Percentiles rank a stretch among this genome's conserved stretches.
phyloP scores from a whole-genome alignment of 2,797 vertebrate genomes.

The Rachycentron canadum region DNA sequence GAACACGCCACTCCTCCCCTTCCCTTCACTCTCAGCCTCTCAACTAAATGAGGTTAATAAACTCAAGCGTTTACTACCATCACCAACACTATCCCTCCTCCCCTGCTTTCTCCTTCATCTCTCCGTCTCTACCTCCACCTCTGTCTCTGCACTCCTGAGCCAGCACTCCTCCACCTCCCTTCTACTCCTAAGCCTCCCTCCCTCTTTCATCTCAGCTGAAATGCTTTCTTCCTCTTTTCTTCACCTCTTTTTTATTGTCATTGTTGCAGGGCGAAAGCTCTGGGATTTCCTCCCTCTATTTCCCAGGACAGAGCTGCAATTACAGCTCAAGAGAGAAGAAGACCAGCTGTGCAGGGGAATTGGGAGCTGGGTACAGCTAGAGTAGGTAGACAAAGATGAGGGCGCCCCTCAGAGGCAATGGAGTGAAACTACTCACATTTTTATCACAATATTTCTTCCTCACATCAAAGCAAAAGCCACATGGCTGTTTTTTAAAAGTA shows the following conservation, averaged over 20 bases:
- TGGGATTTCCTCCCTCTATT: slow-evolving; percentile 90
- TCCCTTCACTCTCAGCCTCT: slow-evolving; percentile 83
- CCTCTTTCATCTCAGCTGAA: slow-evolving; percentile 81
- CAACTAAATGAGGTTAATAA: slow-evolving; percentile 93
- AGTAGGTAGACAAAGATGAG: slow-evolving; percentile 59
- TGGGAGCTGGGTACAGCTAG: neutral
- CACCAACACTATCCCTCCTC: slow-evolving; percentile 71
- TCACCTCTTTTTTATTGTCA: slow-evolving; percentile 85
- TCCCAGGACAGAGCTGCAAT: slow-evolving; percentile 88
- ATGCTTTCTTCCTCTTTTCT: slow-evolving; percentile 80
- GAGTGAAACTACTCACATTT: slow-evolving; percentile 38
- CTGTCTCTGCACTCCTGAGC: slow-evolving; percentile 61
- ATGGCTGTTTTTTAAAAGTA: slow-evolving; percentile 15
- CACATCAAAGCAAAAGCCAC: slow-evolving; percentile 49
- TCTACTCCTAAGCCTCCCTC: slow-evolving; percentile 65
- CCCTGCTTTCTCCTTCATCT: slow-evolving; percentile 64
- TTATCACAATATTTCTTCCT: slow-evolving; percentile 13
- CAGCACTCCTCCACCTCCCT: slow-evolving; percentile 65
- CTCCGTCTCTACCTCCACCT: slow-evolving; percentile 60
- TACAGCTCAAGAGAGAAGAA: slow-evolving; percentile 83
- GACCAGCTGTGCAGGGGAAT: slow-evolving; percentile 76
- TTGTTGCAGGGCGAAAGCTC: slow-evolving; percentile 86
- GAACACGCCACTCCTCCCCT: slow-evolving; percentile 87
- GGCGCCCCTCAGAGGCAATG: slow-evolving; percentile 72
- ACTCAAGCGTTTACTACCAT: slow-evolving; percentile 90